Conservation (phyloP, 2,797 vertebrate genomes). For the Eulemur mongoz region DNA sequence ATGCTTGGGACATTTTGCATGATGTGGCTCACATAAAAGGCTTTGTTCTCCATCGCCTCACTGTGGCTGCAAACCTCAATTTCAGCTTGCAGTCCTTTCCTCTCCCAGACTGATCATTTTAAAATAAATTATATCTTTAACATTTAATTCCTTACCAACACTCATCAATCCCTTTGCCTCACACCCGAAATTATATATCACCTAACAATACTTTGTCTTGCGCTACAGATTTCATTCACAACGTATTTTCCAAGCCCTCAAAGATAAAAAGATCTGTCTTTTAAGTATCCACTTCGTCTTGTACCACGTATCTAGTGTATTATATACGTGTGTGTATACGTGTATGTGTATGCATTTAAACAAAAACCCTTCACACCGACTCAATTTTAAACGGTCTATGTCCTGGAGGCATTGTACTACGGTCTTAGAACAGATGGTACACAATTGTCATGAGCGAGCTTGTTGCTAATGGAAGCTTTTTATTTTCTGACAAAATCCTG, state of each 20-base stretch:
- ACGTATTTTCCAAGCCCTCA: not conserved
- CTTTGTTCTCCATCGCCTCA: conserved; percentile 85
- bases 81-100: conserved; percentile 30
- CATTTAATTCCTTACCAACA: conserved; percentile 18
- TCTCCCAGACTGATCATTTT: conserved; percentile 10
- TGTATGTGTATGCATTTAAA: not conserved
- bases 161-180: not conserved
- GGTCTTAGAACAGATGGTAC: conserved; percentile 40
- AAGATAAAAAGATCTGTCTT: not conserved
- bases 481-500: conserved; percentile 57
- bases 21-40: conserved; percentile 75
- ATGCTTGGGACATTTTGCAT: conserved; percentile 65
- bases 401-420: not conserved
- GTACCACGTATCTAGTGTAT: not conserved
- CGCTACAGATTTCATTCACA: conserved; percentile 38
- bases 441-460: not conserved
- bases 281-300: not conserved
- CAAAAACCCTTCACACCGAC: conserved; percentile 23
- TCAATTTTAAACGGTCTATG: conserved; percentile 29
- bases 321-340: no score
- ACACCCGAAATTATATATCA: not conserved
- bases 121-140: not conserved
- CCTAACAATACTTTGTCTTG: conserved; percentile 60
- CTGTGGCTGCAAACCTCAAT: conserved; percentile 68
- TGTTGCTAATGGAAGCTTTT: conserved; percentile 52